Base-by-base conservation (phyloP, 92 coral and sea anemone species). In the Scolanthus callimorphus region DNA sequence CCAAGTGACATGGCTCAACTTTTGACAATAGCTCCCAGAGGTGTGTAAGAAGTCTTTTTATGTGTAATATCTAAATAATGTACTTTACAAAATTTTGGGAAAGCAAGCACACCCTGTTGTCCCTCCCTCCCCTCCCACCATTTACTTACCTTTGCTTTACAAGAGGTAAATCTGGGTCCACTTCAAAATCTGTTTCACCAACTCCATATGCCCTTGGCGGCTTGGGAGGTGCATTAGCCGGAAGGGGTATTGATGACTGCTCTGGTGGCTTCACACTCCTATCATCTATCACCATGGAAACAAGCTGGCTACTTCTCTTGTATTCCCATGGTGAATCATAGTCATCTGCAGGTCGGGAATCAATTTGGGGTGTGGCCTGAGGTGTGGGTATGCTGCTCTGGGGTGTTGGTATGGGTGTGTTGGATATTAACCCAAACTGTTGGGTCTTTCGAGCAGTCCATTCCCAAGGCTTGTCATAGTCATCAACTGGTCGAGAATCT, bases 271-370 rank as follows among this genome's bases (percentile, higher is more conserved):
- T 15, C 6, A 34, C 41, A 6, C 8, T 15, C 73, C 65, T 62
- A 55, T 73, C 56, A 23, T 49, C 53, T 19, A 57, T 0, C 21
- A 67, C 65, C 75, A 65, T 77, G 22, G 81, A 59, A 2, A 73
- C 81, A 28, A 77, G 51, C 50, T 87, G 86, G 17, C 79, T 69
- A 6, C 76, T 51, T 29, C 80, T 69, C 57, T 83, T 86, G 55
- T 74, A 89, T 57, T 94, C 99, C 99, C 99, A 94, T 1, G 99
- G 99, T 4, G 87, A 70, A 45, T 94, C 99, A 64, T 94, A 94
- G 39, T 94, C 95, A 49, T 76, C 90, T 17, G 72, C 76, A 1
- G 82, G 73, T 28, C 86, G 69, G 4, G 64, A 54, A 22, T 78
- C 86, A 1, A 64, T 79, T 50, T 68, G 73, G 0, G 97, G 90